Evolutionary conservation across 2,113 vertebrate species (phyloP), one percentile per base, ranked within the genome.

Genomic region (Dunckerocampus dactyliophorus): DNA sequence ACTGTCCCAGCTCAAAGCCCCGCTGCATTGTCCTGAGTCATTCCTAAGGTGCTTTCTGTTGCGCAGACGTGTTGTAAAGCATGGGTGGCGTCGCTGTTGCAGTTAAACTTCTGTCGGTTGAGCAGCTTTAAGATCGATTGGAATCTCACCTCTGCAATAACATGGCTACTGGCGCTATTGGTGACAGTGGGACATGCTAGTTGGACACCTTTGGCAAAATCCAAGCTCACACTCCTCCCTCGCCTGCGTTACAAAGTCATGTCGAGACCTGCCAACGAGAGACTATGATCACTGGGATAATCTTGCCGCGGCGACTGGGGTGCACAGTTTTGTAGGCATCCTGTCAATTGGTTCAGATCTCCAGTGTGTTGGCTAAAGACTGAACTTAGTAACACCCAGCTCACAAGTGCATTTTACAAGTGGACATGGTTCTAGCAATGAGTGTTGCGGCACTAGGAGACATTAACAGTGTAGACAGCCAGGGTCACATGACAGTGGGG

Each of bases 221-320:
- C 86, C 86, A 89, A 86, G 84, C 82, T 87, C 80, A 81, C 91
- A 93, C 93, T 97, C 96, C 96, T 98, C 95, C 94, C 91, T 95
- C 94, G 92, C 94, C 93, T 97, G 93, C 90, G 93, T 92, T 88
- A 89, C 93, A 92, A 93, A 95, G 95, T 99, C 96, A 99, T 99
- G 97, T 98, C 95, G 93, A 98, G 97, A 98, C 96, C 96, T 98
- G 97, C 95, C 97, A 94, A 94, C 95, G 91, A 94, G 95, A 96
- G 93, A 97, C 91, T 89, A 88, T 81, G 93, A 90, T 94, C 94
- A 95, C 93, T 97, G 94, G 93, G 92, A 90, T 94, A 89, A 80
- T 90, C 92, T 95, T 94, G 91, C 92, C 94, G 92, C 92, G 93
- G 92, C 90, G 52, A 93, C 90, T 90, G 69, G 92, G 90, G 85